Base-by-base conservation (phyloP, 92 coral and sea anemone species). In the Porites rus region DNA sequence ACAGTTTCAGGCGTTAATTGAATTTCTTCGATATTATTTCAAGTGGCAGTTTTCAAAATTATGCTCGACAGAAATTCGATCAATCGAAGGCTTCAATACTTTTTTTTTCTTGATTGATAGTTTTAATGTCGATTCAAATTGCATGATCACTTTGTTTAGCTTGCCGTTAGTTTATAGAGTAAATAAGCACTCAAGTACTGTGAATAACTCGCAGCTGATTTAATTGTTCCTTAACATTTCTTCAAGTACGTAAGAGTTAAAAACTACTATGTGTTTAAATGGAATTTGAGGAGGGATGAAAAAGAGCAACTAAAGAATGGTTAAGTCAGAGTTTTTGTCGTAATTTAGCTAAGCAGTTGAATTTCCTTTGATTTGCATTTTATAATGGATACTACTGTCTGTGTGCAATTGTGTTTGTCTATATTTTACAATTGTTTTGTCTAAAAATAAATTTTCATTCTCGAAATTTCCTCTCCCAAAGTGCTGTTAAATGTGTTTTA, bases 331-430 rank as follows among this genome's bases (percentile, higher is more conserved):
- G 46, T 38, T 38, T 38, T 38, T 38, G 46, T 38, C 46, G 46
- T 38, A 4, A 4, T 38, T 38, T 38, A 38, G 46, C 31, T 28
- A 28, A 28, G 31, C 14, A 17, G n/a, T 38, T 10, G 10, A 69
- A 6, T 14, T 31, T 13, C n/a, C 16, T 69, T 68, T 9, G 64
- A 25, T n/a, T 16, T 21, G 54, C 17, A 28, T 52, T 54, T 56
- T 38, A 31, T 70, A 28, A 22, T 68, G 69, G 65, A 69, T 69
- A 17, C 65, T 19, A 52, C 12, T 19, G 68, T 46, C 38, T 70
- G 59, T 38, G 58, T 56, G 68, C 25, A 73, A 73, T 46, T 69
- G 10, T 81, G 86, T 70, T 58, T 81, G 68, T 81, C 67, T 70
- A 18, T 31, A 2, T 22, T 7, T 69, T 20, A 52, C 50, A 7